Base-by-base conservation (phyloP, 2,797 vertebrate species). In the Eremophila alpestris region DNA sequence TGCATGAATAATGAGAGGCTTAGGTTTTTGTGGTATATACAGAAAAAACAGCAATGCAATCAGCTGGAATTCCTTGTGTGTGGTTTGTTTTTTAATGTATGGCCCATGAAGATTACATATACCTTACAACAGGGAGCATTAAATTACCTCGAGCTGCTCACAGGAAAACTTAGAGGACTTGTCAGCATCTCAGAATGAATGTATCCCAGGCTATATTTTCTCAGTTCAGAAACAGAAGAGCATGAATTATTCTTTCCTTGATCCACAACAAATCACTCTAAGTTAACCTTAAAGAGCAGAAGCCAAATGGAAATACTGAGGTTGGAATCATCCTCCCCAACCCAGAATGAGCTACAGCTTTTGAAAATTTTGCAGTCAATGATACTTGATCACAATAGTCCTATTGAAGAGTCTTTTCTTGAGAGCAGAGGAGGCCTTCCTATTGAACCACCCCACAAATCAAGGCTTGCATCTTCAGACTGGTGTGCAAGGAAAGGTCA, bases 281-380 rank as follows among this genome's bases (percentile, higher is more conserved):
- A 94, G 40, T 69, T 86, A 96, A 85, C 40, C 45, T n/a, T 55
- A 55, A 75, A 76, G 67, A 83, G 71, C 64, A 94, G 64, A 92
- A 83, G 1, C 14, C 43, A 86, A 86, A 85, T 70, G 52, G 59
- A 56, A 95, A 63, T 54, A 4, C 43, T 67, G 19, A 8, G 45
- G 22, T 58, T 89, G 83, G 41, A 67, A 87, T 63, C 54, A 88
- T 64, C 49, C 34, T 88, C 32, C 40, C 51, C n/a, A 69, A 3
- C 3, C 34, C 56, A 82, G 63, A 73, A 73, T 4, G 14, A 91
- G 65, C 46, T 43, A 62, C 92, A 65, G 58, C 79, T 91, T 87
- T 55, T 48, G n/a, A 68, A 59, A n/a, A 63, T 17, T 67, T 36
- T 75, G 63, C 23, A 52, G 49, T 4, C 70, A 93, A 0, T n/a